Conservation (phyloP, 2,888 invertebrate species). For the Phengaris arion region DNA sequence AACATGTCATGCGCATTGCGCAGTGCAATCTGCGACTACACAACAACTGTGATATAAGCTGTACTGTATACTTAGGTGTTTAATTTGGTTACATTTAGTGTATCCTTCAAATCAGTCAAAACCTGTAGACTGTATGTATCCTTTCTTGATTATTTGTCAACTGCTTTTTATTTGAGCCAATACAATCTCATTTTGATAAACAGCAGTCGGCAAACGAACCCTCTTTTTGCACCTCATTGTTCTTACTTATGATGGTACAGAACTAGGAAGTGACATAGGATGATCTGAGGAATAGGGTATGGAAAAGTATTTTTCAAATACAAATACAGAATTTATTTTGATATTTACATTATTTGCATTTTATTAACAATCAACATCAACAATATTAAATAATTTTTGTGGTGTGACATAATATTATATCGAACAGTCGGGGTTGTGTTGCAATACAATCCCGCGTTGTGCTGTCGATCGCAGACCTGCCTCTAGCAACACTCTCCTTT, state of each 20-base stretch:
- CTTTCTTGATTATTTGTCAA: no score
- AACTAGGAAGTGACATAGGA: background rate
- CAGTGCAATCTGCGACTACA: no score
- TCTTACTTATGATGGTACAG: background rate
- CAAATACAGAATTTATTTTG: constrained; percentile 85
- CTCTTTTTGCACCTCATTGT: background rate
- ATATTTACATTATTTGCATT: constrained; percentile 88
- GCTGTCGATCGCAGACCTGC: constrained; percentile 42
- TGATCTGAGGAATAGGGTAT: background rate
- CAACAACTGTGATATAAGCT: no score
- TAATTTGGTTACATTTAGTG: no score
- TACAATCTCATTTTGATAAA: no score
- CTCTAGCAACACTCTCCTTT: constrained; percentile 44
- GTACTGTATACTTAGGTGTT: no score
- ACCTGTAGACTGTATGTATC: no score
- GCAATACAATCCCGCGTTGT: constrained; percentile 57
- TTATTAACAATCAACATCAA: constrained; percentile 90
- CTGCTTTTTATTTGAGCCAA: background rate
- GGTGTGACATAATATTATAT: constrained; percentile 67
- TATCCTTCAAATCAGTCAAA: no score
- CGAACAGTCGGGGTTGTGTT: constrained; percentile 68
- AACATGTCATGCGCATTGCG: no score
- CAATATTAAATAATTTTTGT: constrained; percentile 83
- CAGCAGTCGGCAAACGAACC: background rate
- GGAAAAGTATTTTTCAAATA: constrained; percentile 71